Percentiles rank a stretch among this genome's conserved stretches.
phyloP scores from a whole-genome alignment of 2,797 vertebrate genomes.

The Phoxinus dragarum region DNA sequence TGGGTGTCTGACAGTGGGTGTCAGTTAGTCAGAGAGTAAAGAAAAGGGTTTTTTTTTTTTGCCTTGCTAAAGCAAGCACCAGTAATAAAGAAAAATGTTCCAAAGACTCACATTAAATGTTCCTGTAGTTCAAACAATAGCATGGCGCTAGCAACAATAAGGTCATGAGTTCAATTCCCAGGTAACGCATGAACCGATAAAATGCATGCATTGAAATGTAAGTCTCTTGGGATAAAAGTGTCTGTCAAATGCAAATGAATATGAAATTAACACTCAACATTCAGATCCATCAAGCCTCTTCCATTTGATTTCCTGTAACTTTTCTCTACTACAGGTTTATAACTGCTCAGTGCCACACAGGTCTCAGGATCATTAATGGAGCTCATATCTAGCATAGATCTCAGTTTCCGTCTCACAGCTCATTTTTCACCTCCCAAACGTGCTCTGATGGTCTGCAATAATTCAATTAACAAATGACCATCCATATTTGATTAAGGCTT shows the following conservation, averaged over 20 bases:
- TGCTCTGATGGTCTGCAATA: constrained; percentile 63
- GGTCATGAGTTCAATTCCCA: neutral
- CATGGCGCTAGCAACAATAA: neutral
- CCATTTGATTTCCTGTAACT: neutral
- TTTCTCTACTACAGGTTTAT: neutral
- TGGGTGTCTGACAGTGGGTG: neutral
- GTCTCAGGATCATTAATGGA: constrained; percentile 15
- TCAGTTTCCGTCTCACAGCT: constrained; percentile 38
- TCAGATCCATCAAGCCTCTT: neutral
- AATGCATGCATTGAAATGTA: neutral
- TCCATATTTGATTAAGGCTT: constrained; percentile 66
- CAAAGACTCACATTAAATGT: neutral
- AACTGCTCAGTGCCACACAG: constrained; percentile 9
- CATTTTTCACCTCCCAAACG: constrained; percentile 52
- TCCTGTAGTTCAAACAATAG: neutral
- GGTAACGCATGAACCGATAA: neutral
- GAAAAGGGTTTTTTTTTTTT: too few relatives aligned
- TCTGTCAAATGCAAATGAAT: constrained; percentile 1
- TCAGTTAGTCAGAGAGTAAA: neutral
- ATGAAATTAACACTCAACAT: neutral
- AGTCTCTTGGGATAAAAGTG: neutral
- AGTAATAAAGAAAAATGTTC: neutral
- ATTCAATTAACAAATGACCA: constrained; percentile 67
- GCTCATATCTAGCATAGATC: constrained; percentile 46
- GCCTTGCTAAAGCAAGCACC: too few relatives aligned